These are phyloP conservation scores for Loriculus beryllinus DNA, from an alignment of 2,797 vertebrate genomes.

Conservation along the genomic window DNA sequence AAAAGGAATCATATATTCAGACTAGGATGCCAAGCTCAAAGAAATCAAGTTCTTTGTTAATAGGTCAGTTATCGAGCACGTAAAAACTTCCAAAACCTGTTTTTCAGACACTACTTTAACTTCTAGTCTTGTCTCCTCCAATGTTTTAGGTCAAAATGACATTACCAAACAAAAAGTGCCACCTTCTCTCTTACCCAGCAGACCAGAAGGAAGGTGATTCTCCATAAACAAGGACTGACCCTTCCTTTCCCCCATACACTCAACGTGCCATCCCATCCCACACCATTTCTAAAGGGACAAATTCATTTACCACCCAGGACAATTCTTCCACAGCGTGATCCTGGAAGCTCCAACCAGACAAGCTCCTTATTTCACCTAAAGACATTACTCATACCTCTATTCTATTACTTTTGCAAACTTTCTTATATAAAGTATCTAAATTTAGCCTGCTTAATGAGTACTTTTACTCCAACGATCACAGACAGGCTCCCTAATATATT, in stretches of 20 bases:
- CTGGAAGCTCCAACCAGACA: neutral
- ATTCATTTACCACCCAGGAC: neutral
- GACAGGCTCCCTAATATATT: neutral
- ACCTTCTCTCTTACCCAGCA: neutral
- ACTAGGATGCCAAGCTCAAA: neutral
- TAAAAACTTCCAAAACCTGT: neutral
- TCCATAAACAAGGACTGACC: neutral
- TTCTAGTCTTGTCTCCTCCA: neutral
- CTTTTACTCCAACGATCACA: neutral
- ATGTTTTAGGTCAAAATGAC: neutral
- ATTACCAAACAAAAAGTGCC: neutral
- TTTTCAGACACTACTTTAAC: neutral
- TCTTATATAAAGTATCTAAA: neutral
- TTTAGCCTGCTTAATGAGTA: neutral
- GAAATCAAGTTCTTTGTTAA: neutral
- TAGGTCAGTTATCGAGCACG: neutral
- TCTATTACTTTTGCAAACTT: neutral
- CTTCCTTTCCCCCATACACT: neutral
- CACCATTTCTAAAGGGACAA: neutral
- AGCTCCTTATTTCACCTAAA: neutral
- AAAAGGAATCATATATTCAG: neutral
- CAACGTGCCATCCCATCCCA: neutral
- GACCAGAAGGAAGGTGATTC: neutral
- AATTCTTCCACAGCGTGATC: neutral
- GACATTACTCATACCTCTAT: neutral